These are phyloP conservation scores for Trematocara stigmaticum DNA, from an alignment of 2,113 vertebrate species.

Conservation along the genomic window DNA sequence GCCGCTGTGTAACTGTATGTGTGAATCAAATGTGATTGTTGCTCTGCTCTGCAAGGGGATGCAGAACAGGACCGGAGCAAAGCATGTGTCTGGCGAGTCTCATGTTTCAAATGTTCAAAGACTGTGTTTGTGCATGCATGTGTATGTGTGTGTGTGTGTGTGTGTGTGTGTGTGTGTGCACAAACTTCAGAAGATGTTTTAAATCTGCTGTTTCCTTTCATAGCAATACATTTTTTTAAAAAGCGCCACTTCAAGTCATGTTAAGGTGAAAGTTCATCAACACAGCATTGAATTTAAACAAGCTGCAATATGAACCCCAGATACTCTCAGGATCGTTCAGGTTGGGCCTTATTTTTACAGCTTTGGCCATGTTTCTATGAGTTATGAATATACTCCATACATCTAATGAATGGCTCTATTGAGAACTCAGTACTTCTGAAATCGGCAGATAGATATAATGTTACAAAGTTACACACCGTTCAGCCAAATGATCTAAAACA, in stretches of 20 bases:
- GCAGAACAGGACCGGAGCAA: conserved; percentile 10
- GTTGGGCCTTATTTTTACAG: not conserved
- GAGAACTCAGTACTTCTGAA: not conserved
- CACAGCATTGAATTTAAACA: not conserved
- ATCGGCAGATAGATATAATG: not conserved
- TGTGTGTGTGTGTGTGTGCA: not conserved
- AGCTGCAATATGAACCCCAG: not conserved
- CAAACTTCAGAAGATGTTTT: not conserved
- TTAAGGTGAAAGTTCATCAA: not conserved
- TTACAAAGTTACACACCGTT: not conserved
- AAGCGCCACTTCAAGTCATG: not conserved
- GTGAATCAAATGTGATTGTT: conserved; percentile 34
- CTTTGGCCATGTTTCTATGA: not conserved
- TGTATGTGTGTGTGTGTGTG: not conserved
- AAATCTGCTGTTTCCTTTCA: not conserved
- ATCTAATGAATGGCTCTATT: not conserved
- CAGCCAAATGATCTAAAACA: not conserved
- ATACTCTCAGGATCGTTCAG: not conserved
- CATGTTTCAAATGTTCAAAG: conserved; percentile 50
- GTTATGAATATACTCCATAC: not conserved
- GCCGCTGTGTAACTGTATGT: not conserved
- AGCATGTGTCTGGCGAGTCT: conserved; percentile 26
- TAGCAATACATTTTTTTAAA: not conserved
- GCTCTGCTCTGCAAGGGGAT: conserved; percentile 4
- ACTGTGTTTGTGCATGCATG: not conserved